These are phyloP conservation scores for Octodon degus DNA, from an alignment of 2,113 vertebrate species.

Conservation along the genomic window DNA sequence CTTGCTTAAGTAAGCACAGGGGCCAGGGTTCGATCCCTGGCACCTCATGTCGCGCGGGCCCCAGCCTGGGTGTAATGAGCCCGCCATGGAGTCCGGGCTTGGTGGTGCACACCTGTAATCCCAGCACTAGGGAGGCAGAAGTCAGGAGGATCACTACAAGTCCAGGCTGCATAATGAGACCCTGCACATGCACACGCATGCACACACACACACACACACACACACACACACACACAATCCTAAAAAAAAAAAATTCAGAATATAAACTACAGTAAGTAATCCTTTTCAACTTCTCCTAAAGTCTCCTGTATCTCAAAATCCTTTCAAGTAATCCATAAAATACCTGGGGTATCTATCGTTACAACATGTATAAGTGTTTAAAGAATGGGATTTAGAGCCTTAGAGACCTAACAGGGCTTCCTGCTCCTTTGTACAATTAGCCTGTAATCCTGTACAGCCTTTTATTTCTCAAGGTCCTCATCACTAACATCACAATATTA, in stretches of 20 bases:
- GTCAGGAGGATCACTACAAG: too few relatives aligned
- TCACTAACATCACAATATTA: neutral
- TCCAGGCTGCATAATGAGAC: too few relatives aligned
- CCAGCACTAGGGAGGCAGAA: too few relatives aligned
- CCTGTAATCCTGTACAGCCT: neutral
- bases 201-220: too few relatives aligned
- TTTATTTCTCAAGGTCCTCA: neutral
- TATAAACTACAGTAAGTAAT: neutral
- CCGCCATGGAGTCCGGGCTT: too few relatives aligned
- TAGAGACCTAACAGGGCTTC: neutral
- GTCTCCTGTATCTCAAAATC: neutral
- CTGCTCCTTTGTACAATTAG: neutral
- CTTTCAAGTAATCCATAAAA: neutral
- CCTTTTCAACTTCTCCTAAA: slow-evolving; percentile 14
- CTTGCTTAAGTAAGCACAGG: too few relatives aligned
- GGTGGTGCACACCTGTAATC: too few relatives aligned
- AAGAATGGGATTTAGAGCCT: slow-evolving; percentile 10
- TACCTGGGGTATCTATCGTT: neutral
- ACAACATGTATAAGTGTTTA: neutral
- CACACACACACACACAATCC: too few relatives aligned
- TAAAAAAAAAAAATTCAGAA: neutral
- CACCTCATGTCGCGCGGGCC: too few relatives aligned
- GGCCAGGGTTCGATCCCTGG: too few relatives aligned
- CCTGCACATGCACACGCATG: too few relatives aligned
- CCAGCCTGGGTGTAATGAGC: too few relatives aligned